Conservation (phyloP, 2,113 vertebrate species). For the Uria lomvia region DNA sequence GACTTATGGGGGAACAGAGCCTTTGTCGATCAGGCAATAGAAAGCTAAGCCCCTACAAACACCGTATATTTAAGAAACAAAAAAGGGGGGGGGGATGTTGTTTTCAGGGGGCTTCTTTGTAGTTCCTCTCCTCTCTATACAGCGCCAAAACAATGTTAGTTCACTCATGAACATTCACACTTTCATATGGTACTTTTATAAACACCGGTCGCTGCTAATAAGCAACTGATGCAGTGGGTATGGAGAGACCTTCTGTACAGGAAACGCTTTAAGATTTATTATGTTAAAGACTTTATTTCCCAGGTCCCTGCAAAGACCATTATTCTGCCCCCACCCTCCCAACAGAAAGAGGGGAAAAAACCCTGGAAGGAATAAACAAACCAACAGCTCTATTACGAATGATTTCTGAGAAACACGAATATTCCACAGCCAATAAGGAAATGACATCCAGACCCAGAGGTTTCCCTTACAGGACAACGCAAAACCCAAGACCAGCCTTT, state of each 20-base stretch:
- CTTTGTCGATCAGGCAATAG: neutral
- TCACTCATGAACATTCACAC: neutral
- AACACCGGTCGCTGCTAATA: neutral
- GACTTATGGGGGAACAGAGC: neutral
- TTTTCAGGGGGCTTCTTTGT: neutral
- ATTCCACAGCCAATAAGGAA: neutral
- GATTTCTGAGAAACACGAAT: neutral
- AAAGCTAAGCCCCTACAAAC: neutral
- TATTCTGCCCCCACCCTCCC: neutral
- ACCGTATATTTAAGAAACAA: accelerated
- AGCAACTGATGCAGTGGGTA: neutral
- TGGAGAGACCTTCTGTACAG: neutral
- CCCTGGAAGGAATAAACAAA: neutral
- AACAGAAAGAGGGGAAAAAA: neutral
- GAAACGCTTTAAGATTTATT: neutral
- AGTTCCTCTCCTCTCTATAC: neutral
- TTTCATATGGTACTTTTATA: accelerated
- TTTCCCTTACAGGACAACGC: accelerated
- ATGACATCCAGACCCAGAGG: neutral
- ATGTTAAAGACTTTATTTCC: neutral
- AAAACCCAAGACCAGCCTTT: neutral
- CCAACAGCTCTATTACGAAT: neutral
- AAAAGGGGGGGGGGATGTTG: accelerated
- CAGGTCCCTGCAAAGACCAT: neutral
- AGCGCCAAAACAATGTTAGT: neutral